Evolutionary conservation across 2,113 vertebrate genomes (phyloP).

Genomic region (Heptranchias perlo): DNA sequence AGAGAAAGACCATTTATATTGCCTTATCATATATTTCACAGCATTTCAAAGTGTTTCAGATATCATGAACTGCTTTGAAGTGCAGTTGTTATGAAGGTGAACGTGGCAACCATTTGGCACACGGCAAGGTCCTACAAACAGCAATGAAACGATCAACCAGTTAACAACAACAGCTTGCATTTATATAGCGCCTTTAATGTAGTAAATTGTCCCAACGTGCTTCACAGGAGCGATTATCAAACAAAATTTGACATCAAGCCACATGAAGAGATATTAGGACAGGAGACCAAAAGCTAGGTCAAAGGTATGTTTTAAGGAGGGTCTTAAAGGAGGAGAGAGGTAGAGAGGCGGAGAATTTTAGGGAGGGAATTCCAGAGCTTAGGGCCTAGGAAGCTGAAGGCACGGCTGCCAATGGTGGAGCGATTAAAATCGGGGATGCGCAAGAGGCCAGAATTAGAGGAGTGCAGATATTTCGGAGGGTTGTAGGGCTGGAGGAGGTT

Average conservation of each 20-base stretch:
- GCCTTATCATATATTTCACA: not conserved
- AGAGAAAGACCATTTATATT: not conserved
- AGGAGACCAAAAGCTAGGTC: not conserved
- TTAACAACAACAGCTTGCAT: not conserved
- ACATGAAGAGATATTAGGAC: not conserved
- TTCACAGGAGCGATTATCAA: not conserved
- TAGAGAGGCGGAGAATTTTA: too few species aligned
- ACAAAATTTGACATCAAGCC: not conserved
- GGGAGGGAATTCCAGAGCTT: not conserved
- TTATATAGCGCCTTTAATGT: not conserved
- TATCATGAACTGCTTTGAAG: not conserved
- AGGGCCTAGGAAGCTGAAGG: not conserved
- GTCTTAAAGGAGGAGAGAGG: too few species aligned
- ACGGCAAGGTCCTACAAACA: not conserved
- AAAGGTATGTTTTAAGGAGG: not conserved
- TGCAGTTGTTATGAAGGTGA: not conserved
- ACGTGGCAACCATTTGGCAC: not conserved
- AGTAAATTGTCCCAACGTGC: not conserved
- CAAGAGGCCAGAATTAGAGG: too few species aligned
- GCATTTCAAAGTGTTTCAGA: not conserved
- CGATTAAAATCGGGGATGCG: too few species aligned
- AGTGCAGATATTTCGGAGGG: too few species aligned
- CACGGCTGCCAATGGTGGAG: too few species aligned
- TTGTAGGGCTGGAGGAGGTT: not conserved
- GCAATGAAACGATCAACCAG: not conserved